These are phyloP conservation scores for Lathamus discolor DNA, from an alignment of 2,113 vertebrate genomes.

Conservation along the genomic window DNA sequence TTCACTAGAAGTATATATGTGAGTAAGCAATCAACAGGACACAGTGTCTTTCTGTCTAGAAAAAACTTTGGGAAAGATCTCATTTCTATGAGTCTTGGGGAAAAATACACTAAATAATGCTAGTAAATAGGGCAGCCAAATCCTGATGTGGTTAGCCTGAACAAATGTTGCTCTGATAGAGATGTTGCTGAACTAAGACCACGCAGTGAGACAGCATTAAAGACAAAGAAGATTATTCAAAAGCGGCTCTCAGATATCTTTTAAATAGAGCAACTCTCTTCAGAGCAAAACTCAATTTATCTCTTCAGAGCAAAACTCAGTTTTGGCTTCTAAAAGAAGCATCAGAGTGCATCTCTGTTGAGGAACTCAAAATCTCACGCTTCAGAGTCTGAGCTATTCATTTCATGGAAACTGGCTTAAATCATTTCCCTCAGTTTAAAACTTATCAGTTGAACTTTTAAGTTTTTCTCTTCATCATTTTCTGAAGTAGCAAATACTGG, in stretches of 20 bases:
- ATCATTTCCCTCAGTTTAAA: background rate
- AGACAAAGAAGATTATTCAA: background rate
- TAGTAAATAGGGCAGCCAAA: background rate
- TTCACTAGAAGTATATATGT: background rate
- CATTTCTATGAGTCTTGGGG: rapidly evolving
- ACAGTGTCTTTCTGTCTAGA: background rate
- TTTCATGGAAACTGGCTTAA: background rate
- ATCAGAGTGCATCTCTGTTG: background rate
- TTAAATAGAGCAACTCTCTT: background rate
- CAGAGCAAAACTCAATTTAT: background rate
- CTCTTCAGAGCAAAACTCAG: background rate
- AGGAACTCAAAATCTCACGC: background rate
- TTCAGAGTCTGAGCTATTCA: background rate
- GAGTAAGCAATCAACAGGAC: background rate
- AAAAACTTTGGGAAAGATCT: background rate
- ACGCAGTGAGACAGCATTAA: background rate
- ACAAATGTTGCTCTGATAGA: background rate
- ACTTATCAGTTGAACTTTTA: background rate
- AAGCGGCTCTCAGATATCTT: background rate
- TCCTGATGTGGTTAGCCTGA: background rate
- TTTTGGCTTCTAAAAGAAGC: background rate
- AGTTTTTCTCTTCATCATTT: background rate
- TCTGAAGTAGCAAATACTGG: background rate
- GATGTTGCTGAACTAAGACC: background rate
- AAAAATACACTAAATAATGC: background rate